Evolutionary conservation across 2,888 invertebrate species (phyloP).

Genomic region (Synergus umbraculus): DNA sequence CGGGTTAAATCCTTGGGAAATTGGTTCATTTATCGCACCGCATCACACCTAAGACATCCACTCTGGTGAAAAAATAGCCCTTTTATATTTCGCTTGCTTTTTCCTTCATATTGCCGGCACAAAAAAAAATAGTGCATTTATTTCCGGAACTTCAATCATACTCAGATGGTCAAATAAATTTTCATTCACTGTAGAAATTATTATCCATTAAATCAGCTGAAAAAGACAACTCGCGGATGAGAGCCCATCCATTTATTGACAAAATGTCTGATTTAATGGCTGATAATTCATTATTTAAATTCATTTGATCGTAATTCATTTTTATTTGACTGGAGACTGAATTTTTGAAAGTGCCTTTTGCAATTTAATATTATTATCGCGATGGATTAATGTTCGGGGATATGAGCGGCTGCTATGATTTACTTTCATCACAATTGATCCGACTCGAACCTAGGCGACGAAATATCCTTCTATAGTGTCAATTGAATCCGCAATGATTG

Average conservation of each 20-base stretch:
- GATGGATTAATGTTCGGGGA: not conserved
- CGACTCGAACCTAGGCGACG: constrained; percentile 42
- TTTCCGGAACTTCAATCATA: not conserved
- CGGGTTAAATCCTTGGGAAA: constrained; percentile 65
- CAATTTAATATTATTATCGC: not conserved
- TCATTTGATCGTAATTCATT: no score
- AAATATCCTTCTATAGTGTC: constrained; percentile 58
- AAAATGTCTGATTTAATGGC: no score
- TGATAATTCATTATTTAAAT: no score
- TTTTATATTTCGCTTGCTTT: constrained; percentile 15
- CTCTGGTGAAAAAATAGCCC: constrained; percentile 37
- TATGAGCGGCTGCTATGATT: not conserved
- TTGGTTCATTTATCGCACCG: constrained; percentile 67
- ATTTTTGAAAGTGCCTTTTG: not conserved
- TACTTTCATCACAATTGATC: not conserved
- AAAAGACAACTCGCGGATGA: not conserved
- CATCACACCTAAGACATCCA: constrained; percentile 60
- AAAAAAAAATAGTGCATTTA: not conserved
- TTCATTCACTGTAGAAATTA: not conserved
- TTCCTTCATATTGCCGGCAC: not conserved
- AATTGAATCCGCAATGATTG: constrained; percentile 61
- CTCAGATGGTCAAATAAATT: not conserved
- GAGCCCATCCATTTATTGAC: not conserved
- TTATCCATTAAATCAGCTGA: not conserved
- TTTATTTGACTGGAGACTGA: no score